Base-by-base conservation (phyloP, 2,888 invertebrate genomes). In the Drosophila kambysellisi region DNA sequence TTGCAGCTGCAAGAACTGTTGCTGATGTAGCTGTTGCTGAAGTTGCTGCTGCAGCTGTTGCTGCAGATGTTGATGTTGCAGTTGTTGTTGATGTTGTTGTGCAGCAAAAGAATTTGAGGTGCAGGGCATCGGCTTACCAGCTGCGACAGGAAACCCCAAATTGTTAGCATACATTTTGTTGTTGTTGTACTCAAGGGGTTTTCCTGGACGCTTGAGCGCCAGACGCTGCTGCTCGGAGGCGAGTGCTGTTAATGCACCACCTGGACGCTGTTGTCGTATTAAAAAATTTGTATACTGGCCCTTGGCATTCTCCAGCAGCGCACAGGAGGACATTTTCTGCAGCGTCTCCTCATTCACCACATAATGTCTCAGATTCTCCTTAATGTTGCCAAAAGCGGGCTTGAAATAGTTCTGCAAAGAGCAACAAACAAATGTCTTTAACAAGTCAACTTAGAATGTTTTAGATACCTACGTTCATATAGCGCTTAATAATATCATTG, bases 311-410 rank as follows among this genome's bases (percentile, higher is more conserved):
- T 93, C 93, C 30, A 93, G 69, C 53, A 93, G 70, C 1, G 93
- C 92, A 58, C 93, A 93, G 4, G 92, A 93, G 5, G 91, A 91
- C 92, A 93, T 93, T 78, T 93, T 93, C 56, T 92, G 92, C 3
- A 93, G 76, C 82, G 95, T 94, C 73, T 95, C 95, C 75, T 95
- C 95, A 54, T 94, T 94, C 0, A 95, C 94, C 46, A 94, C 92
- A 73, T 94, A 94, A 51, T 94, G 94, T 6, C 95, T 95, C 70
- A 95, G 93, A 91, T 95, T 96, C 76, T 94, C 93, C 70, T 94
- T 94, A 35, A 95, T 95, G 89, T 95, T 96, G 74, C 94, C 94
- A 68, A 95, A 94, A 7, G 95, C 95, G 41, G 95, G 95, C 78
- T 94, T 94, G 82, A 95, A 95, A 82, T 94, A 95, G 80, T 93